A percentile compares a stretch with the other conserved stretches of the same genome.
phyloP scores from a whole-genome alignment of 2,888 invertebrate species.

The Cheilosia urbana region DNA sequence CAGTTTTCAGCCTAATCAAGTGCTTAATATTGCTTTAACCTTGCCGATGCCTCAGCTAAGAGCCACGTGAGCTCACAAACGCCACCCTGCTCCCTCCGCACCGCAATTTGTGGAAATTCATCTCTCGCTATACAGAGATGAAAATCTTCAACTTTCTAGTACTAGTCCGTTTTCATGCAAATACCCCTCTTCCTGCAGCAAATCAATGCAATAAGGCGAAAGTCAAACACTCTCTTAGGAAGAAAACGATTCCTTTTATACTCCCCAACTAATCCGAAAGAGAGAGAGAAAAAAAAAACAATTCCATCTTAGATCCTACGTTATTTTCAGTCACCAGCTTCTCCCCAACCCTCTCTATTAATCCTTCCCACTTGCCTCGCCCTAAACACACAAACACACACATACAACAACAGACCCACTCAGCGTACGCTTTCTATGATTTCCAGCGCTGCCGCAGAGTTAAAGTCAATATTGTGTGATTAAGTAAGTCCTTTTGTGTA shows the following conservation, averaged over 20 bases:
- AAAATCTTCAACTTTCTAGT: background rate
- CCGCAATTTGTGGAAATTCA: background rate
- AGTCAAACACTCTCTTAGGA: constrained; percentile 52
- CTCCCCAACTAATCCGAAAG: background rate
- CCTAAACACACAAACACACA: background rate
- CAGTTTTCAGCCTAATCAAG: background rate
- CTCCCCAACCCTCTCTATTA: background rate
- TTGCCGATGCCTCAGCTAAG: background rate
- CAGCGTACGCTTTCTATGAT: background rate
- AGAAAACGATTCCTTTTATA: constrained; percentile 22
- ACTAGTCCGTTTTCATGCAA: background rate
- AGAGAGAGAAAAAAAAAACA: constrained; percentile 4
- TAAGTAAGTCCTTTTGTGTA: constrained; percentile 59
- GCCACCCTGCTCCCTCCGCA: too few species aligned
- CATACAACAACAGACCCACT: background rate
- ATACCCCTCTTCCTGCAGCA: background rate
- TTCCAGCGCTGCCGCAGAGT: constrained; percentile 21
- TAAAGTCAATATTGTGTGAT: constrained; percentile 66
- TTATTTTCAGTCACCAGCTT: constrained; percentile 6
- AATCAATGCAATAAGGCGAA: constrained; percentile 66
- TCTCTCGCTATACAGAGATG: background rate
- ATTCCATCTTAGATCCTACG: constrained; percentile 4
- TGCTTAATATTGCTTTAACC: background rate
- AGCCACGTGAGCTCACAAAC: background rate
- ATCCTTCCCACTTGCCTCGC: background rate